Evolutionary conservation across 1,140 invertebrate genomes (phyloP).

Genomic region (Stegodyphus dumicola): DNA sequence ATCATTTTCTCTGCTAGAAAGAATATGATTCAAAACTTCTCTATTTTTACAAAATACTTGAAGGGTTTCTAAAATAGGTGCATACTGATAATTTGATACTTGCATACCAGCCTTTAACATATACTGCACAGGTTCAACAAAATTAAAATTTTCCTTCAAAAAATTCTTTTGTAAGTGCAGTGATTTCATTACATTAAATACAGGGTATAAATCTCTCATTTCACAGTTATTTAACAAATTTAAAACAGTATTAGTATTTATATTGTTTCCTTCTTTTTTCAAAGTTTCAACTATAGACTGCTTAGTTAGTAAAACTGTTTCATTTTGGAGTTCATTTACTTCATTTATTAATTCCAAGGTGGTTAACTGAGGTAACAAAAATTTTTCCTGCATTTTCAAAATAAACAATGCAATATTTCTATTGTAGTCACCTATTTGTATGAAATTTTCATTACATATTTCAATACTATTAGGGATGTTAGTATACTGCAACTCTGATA

Average conservation of each 20-base stretch:
- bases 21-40: neutral
- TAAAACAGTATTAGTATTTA: neutral
- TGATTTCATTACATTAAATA: neutral
- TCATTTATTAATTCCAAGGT: neutral
- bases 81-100: neutral
- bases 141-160: neutral
- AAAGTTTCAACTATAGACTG: neutral
- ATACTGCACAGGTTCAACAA: conserved; percentile 4
- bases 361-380: neutral
- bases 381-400: neutral
- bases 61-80: neutral
- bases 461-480: neutral
- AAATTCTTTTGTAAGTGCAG: neutral
- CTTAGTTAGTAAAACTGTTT: neutral
- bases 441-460: neutral
- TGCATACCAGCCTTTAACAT: neutral
- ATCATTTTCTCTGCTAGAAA: neutral
- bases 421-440: neutral
- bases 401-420: neutral
- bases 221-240: neutral
- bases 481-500: too few species aligned
- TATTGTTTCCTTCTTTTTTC: neutral
- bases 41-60: neutral
- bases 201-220: neutral
- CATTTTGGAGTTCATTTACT: neutral